Evolutionary conservation across 1,140 invertebrate species (phyloP).

Genomic region (Spodoptera frugiperda): DNA sequence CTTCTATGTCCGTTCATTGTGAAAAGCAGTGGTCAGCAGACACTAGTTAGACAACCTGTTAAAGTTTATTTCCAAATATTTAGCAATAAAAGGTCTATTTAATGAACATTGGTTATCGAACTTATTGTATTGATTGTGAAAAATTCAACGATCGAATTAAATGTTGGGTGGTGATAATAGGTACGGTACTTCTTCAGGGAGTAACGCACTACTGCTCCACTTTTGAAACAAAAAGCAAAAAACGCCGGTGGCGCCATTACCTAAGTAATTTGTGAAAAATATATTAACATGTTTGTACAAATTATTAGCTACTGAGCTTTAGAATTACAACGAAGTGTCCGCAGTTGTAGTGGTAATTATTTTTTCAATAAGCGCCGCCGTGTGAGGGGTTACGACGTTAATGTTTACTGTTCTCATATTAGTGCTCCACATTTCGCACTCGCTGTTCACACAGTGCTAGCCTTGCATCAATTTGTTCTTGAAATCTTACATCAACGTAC

Average conservation of each 20-base stretch:
- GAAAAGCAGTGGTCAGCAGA: background rate
- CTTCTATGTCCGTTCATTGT: conserved; percentile 24
- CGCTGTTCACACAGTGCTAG: conserved; percentile 51
- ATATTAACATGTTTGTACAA: conserved; percentile 14
- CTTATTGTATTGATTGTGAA: too few species aligned
- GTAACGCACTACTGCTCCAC: too few species aligned
- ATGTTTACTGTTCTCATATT: conserved; percentile 59
- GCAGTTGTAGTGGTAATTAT: conserved; percentile 39
- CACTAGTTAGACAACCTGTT: too few species aligned
- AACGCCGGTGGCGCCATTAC: conserved; percentile 3
- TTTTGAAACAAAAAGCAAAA: too few species aligned
- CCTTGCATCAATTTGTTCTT: conserved; percentile 54
- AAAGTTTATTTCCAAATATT: too few species aligned
- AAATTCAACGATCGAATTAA: too few species aligned
- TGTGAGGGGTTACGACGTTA: conserved; percentile 28
- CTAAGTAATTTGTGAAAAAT: conserved; percentile 13
- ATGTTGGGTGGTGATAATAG: too few species aligned
- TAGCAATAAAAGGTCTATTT: too few species aligned
- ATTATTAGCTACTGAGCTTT: conserved; percentile 2
- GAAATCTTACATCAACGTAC: conserved; percentile 49
- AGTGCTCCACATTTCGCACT: conserved; percentile 55
- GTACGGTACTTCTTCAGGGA: too few species aligned
- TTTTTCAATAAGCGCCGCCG: conserved; percentile 30
- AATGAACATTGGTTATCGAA: too few species aligned
- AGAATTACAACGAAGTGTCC: conserved; percentile 28